Conservation (phyloP, 2,113 vertebrate genomes). For the Amphiprion percula region DNA sequence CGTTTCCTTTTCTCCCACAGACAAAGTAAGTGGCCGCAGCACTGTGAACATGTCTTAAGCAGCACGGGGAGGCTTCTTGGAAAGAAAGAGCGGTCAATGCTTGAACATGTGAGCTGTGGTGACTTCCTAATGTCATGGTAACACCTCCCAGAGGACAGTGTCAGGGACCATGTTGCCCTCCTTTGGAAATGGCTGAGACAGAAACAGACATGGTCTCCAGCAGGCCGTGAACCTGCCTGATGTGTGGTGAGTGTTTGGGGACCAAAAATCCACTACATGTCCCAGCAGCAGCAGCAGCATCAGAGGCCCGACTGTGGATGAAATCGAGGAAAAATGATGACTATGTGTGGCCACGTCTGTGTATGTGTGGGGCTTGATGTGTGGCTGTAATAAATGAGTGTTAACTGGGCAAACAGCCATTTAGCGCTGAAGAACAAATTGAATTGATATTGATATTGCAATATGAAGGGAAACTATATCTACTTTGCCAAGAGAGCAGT, state of each 20-base stretch:
- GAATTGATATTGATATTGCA: conserved; percentile 53
- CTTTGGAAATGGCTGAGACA: conserved; percentile 49
- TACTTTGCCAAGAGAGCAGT: conserved; percentile 39
- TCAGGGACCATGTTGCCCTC: conserved; percentile 45
- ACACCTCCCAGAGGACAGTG: conserved; percentile 65
- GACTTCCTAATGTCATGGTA: conserved; percentile 61
- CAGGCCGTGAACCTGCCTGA: conserved; percentile 74
- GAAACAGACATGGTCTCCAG: conserved; percentile 62
- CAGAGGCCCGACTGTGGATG: conserved; percentile 12
- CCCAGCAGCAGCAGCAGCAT: conserved; percentile 52
- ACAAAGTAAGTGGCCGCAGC: conserved; percentile 17
- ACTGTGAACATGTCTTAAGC: conserved; percentile 22
- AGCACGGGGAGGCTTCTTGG: background rate
- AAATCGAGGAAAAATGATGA: conserved; percentile 8
- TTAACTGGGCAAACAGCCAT: conserved; percentile 55
- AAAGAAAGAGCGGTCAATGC: conserved; percentile 7
- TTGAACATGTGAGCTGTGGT: conserved; percentile 48
- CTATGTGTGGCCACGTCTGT: background rate
- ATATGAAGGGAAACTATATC: conserved; percentile 41
- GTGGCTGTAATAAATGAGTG: conserved; percentile 34
- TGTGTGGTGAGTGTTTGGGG: conserved; percentile 69
- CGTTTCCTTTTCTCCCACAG: conserved; percentile 37
- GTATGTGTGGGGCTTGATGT: background rate
- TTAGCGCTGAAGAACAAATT: conserved; percentile 31
- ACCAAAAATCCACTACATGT: conserved; percentile 64